These are phyloP conservation scores for Glareola pratincola DNA, from an alignment of 2,113 vertebrate genomes.

Conservation along the genomic window DNA sequence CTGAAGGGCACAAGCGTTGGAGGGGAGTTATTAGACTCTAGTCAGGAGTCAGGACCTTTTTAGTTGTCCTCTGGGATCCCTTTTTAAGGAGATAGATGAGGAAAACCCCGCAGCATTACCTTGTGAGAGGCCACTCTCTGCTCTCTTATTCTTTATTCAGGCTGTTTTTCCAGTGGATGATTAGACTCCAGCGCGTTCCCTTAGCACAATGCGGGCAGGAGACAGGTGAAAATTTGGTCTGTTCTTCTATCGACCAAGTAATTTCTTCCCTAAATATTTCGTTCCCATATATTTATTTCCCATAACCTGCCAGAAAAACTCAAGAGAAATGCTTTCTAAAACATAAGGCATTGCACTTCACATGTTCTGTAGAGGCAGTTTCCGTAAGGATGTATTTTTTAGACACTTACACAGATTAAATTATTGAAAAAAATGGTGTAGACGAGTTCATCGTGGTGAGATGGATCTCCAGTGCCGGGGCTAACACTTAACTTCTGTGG, in stretches of 20 bases:
- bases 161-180: background rate
- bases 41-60: background rate
- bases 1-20: background rate
- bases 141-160: background rate
- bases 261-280: background rate
- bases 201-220: fast-evolving
- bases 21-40: background rate
- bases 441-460: background rate
- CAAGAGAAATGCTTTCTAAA: background rate
- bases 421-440: background rate
- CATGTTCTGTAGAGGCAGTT: background rate
- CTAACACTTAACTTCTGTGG: background rate
- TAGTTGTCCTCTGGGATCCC: background rate
- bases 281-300: background rate
- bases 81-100: background rate
- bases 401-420: background rate
- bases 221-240: background rate
- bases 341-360: background rate
- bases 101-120: background rate
- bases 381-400: background rate
- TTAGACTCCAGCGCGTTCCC: background rate
- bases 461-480: background rate
- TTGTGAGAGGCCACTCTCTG: background rate
- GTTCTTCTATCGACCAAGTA: background rate
- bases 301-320: background rate